Evolutionary conservation across 2,113 vertebrate genomes (phyloP).

Genomic region (Protobothrops flavoviridis): DNA sequence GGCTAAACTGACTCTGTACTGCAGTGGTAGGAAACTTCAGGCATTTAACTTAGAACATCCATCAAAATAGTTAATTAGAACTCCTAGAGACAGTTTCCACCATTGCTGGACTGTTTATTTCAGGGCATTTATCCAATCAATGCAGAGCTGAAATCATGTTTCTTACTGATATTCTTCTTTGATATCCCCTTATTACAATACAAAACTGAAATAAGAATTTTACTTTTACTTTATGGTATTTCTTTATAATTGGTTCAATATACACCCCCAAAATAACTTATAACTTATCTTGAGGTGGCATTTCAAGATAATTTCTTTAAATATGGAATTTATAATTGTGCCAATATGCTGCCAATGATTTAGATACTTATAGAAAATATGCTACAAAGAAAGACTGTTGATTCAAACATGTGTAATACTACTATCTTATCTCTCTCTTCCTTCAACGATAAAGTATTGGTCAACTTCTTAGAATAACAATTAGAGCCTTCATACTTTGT

Average conservation of each 20-base stretch:
- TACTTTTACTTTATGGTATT: background rate
- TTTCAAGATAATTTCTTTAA: background rate
- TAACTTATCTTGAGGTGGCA: background rate
- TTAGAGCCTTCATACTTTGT: too few relatives aligned
- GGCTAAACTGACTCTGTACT: background rate
- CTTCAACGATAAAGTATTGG: too few relatives aligned
- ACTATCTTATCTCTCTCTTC: too few relatives aligned
- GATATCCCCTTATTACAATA: background rate
- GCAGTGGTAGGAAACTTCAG: background rate
- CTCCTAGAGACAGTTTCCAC: background rate
- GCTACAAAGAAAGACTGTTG: background rate
- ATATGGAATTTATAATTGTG: background rate
- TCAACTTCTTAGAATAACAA: too few relatives aligned
- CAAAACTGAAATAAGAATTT: background rate
- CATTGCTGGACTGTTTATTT: background rate
- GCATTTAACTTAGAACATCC: background rate
- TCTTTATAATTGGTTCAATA: background rate
- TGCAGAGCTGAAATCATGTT: background rate
- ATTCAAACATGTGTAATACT: background rate
- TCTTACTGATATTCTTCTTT: background rate
- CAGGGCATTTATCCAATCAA: background rate
- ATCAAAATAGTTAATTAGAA: background rate
- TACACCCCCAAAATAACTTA: background rate
- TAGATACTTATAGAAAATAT: background rate
- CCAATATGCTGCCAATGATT: background rate